These are phyloP conservation scores for Aix galericulata DNA, from an alignment of 2,113 vertebrate species.

Conservation along the genomic window DNA sequence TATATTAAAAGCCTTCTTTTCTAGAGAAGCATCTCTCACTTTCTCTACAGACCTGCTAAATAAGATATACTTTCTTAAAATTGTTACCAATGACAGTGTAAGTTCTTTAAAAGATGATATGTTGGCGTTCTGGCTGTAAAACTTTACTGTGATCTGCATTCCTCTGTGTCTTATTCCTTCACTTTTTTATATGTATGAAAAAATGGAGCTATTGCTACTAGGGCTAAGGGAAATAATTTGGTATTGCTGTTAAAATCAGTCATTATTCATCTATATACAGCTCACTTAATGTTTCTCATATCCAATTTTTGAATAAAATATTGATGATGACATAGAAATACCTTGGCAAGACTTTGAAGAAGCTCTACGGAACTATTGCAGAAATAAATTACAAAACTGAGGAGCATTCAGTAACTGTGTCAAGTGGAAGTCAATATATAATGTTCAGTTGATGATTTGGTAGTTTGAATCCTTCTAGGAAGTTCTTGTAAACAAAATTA, in stretches of 20 bases:
- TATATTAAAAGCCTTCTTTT: neutral
- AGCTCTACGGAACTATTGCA: neutral
- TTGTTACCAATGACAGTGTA: constrained; percentile 47
- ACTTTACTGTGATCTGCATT: constrained; percentile 15
- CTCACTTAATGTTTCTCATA: constrained; percentile 30
- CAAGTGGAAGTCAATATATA: neutral
- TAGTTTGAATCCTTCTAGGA: neutral
- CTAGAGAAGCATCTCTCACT: neutral
- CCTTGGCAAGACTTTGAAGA: constrained; percentile 12
- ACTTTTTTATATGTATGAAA: neutral
- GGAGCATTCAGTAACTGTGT: neutral
- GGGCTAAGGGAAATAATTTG: constrained; percentile 24
- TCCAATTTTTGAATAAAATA: constrained; percentile 14
- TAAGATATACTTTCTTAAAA: constrained; percentile 47
- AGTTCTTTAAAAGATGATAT: constrained; percentile 55
- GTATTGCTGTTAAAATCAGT: constrained; percentile 43
- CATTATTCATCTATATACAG: constrained; percentile 32
- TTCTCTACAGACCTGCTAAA: constrained; percentile 13
- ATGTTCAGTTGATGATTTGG: neutral
- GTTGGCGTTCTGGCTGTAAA: constrained; percentile 36
- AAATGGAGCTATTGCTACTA: constrained; percentile 21
- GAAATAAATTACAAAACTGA: neutral
- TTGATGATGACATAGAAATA: constrained; percentile 8
- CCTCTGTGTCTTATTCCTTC: neutral
- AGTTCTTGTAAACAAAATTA: neutral